Conservation (phyloP, 2,113 vertebrate genomes). For the Zosterops lateralis region DNA sequence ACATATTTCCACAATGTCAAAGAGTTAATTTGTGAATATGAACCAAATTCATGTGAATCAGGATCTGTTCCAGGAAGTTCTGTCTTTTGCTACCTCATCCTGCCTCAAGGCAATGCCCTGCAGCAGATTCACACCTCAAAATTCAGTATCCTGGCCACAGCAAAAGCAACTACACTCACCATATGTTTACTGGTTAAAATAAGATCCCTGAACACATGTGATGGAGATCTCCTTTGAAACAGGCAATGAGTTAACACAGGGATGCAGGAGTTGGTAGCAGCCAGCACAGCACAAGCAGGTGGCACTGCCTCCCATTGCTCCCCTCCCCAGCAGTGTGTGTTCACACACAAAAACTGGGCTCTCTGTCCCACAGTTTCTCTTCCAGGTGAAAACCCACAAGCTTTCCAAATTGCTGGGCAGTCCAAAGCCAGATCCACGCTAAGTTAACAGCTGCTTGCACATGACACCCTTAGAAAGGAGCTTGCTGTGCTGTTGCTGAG, state of each 20-base stretch:
- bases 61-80: background rate
- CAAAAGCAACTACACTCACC: background rate
- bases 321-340: background rate
- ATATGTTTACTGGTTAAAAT: background rate
- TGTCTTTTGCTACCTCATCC: background rate
- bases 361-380: background rate
- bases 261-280: background rate
- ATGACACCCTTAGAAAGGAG: background rate
- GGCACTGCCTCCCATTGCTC: accelerated
- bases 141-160: background rate
- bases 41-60: background rate
- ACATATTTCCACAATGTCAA: background rate
- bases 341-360: background rate
- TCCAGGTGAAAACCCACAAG: background rate
- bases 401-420: background rate
- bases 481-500: background rate
- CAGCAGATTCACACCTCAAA: background rate
- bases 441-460: background rate
- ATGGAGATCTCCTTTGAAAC: background rate
- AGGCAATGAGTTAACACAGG: background rate
- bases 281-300: background rate
- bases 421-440: background rate
- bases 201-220: background rate
- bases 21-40: background rate
- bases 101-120: background rate